These are phyloP conservation scores for Glaucomys volans DNA, from an alignment of 2,113 vertebrate species.

Conservation along the genomic window DNA sequence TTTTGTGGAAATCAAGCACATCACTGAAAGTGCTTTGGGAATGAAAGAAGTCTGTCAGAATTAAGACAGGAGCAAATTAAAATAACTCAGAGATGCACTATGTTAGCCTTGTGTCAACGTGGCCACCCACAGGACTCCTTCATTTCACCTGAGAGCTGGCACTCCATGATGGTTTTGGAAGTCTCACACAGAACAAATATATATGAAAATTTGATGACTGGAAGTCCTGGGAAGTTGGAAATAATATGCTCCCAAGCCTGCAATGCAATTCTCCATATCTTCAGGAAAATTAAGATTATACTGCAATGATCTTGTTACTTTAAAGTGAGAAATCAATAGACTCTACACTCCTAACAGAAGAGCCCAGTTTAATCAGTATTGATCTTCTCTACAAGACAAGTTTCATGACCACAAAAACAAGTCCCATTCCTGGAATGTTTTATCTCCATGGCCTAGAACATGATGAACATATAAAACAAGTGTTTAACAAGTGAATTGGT, in stretches of 20 bases:
- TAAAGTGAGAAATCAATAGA: neutral
- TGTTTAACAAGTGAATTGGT: neutral
- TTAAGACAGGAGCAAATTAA: neutral
- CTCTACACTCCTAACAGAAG: neutral
- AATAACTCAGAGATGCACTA: neutral
- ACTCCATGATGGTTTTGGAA: neutral
- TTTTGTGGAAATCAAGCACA: slow-evolving; percentile 45
- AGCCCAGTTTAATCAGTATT: neutral
- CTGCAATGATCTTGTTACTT: neutral
- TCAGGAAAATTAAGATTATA: neutral
- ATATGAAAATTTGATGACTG: neutral
- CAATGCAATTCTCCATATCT: neutral
- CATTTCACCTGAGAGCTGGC: neutral
- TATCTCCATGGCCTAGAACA: neutral
- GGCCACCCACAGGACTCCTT: neutral
- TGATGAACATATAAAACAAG: neutral
- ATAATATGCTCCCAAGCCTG: neutral
- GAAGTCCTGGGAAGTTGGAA: neutral
- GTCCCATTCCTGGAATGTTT: neutral
- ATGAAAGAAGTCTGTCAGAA: neutral
- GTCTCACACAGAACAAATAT: neutral
- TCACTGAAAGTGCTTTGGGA: neutral
- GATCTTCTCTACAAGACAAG: neutral
- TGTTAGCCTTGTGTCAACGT: neutral
- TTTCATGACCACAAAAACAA: neutral